Percentiles rank a stretch among this genome's conserved stretches.
Evolutionary conservation across 2,888 invertebrate genomes (phyloP).

Genomic region (Polyploca ridens): DNA sequence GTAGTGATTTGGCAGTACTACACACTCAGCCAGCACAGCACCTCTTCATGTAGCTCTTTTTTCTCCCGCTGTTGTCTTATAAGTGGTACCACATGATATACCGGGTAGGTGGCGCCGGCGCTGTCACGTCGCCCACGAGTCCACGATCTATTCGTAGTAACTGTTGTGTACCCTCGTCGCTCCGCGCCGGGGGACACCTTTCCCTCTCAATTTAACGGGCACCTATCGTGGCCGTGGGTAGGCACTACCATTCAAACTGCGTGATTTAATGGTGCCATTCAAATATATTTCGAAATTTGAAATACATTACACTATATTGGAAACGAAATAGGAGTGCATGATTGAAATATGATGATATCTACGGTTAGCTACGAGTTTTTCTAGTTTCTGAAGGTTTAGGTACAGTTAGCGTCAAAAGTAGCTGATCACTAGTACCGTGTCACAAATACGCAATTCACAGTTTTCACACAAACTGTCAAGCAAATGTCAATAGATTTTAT

Average conservation of each 20-base stretch:
- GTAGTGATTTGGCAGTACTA: too few species aligned
- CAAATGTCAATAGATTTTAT: too few species aligned
- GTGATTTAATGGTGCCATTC: conserved; percentile 45
- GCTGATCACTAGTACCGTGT: too few species aligned
- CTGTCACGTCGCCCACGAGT: conserved; percentile 39
- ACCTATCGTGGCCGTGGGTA: conserved; percentile 15
- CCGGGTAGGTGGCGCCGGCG: conserved; percentile 48
- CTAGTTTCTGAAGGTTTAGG: too few species aligned
- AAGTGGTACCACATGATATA: conserved; percentile 24
- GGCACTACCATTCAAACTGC: conserved; percentile 40
- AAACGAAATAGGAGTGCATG: background rate
- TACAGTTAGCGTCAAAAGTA: too few species aligned
- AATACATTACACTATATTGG: background rate
- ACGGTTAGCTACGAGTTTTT: too few species aligned
- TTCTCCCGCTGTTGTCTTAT: conserved; percentile 27
- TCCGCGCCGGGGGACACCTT: conserved; percentile 29
- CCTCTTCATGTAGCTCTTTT: background rate
- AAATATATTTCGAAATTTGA: conserved; percentile 20
- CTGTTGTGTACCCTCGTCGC: conserved; percentile 20
- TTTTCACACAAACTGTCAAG: too few species aligned
- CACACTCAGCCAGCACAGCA: too few species aligned
- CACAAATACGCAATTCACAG: too few species aligned
- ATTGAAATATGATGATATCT: too few species aligned
- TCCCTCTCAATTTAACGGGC: conserved; percentile 20
- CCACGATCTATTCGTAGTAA: conserved; percentile 33